These are phyloP conservation scores for Acromyrmex echinatior DNA, from an alignment of 1,140 invertebrate genomes.

Conservation along the genomic window DNA sequence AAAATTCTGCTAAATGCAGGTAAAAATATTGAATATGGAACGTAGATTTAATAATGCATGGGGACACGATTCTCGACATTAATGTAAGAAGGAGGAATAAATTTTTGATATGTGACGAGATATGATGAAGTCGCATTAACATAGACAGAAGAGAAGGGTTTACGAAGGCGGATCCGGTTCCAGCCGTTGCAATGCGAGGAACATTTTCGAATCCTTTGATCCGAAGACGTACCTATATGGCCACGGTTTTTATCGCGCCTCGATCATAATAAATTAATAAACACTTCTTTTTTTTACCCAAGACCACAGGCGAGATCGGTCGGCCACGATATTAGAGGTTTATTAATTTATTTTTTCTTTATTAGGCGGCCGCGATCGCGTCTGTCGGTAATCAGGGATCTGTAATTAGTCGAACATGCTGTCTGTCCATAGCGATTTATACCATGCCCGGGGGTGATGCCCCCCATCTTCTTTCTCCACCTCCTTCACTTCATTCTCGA, in stretches of 20 bases:
- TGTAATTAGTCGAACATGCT: slow-evolving; percentile 85
- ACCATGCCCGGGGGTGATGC: slow-evolving; percentile 75
- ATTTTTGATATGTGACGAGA: slow-evolving; percentile 20
- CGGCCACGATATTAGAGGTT: slow-evolving; percentile 80
- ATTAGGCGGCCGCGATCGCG: slow-evolving; percentile 78
- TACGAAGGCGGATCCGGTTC: slow-evolving; percentile 55
- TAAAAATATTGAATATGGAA: neutral
- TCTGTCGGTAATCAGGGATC: slow-evolving; percentile 84
- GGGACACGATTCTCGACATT: slow-evolving; percentile 17
- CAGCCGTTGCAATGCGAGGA: slow-evolving; percentile 56
- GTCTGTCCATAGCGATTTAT: slow-evolving; percentile 84
- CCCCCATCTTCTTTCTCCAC: slow-evolving; percentile 45
- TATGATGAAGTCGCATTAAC: slow-evolving; percentile 57
- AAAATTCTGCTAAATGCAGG: neutral
- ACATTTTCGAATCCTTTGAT: slow-evolving; percentile 70
- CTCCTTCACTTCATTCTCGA: slow-evolving; percentile 8
- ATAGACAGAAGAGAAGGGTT: slow-evolving; percentile 48
- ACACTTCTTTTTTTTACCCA: slow-evolving; percentile 70
- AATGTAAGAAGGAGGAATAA: slow-evolving; percentile 40
- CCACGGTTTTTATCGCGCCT: slow-evolving; percentile 72
- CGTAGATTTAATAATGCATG: slow-evolving; percentile 28
- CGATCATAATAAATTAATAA: slow-evolving; percentile 82
- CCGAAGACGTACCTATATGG: slow-evolving; percentile 50
- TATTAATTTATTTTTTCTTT: slow-evolving; percentile 85
- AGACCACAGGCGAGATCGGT: slow-evolving; percentile 73